Base-by-base conservation (phyloP, 2,113 vertebrate genomes). In the Miniopterus natalensis region DNA sequence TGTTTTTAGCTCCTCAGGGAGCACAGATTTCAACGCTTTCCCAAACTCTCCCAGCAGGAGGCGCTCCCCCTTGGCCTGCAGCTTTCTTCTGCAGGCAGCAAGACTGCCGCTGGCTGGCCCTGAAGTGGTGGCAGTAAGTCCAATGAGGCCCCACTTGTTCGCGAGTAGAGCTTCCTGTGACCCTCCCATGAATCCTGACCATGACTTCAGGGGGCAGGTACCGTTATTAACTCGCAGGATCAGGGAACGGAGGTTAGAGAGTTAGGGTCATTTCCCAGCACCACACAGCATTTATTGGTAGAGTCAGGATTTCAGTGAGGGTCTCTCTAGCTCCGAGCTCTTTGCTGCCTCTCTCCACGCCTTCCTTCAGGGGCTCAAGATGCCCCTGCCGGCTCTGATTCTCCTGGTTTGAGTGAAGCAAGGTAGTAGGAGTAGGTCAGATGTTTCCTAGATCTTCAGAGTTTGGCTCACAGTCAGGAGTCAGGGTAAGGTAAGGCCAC, bases 391-490 rank as follows among this genome's bases (percentile, higher is more conserved):
- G 47, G 47, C 49, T 31, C 36, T 5, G 18, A 17, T 36, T 57
- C 36, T 86, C 25, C 57, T 36, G 57, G 13, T n/a, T 31, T 31
- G 57, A 71, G 51, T 42, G 51, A 84, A 59, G 36, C 21, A 12
- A 59, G 17, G 36, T 29, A 68, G 25, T 84, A 84, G 4, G 29
- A 55, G 63, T 5, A 70, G 65, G 31, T 21, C 29, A 15, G 9
- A 3, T 88, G 21, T 18, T 87, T 84, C 63, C 31, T 65, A 51
- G 66, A 80, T 18, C 47, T 36, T 75, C 20, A n/a, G 65, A 66
- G 8, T 63, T 51, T 84, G 57, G 55, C 31, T 96, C 47, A 10
- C 42, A n/a, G 49, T 83, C 42, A 79, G 63, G 49, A 90, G n/a
- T 29, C 42, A 49, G 65, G 51, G 9, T 27, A n/a, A 42, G 42